These are phyloP conservation scores for Labroides dimidiatus DNA, from an alignment of 2,797 vertebrate species.

Conservation along the genomic window DNA sequence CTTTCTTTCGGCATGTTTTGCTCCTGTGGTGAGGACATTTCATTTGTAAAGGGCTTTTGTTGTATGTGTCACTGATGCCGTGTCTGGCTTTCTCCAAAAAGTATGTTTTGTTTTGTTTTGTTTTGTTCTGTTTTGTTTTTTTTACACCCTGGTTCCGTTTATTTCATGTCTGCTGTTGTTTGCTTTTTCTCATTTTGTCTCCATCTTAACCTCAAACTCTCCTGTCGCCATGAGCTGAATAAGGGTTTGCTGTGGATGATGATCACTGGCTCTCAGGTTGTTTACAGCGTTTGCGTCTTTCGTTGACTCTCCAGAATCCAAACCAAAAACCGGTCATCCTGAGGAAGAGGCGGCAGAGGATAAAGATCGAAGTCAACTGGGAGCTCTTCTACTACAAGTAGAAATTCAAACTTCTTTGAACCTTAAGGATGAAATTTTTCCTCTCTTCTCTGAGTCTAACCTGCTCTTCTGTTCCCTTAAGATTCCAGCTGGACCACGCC, in stretches of 20 bases:
- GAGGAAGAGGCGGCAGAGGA: conserved; percentile 96
- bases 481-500: conserved; percentile 96
- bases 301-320: conserved; percentile 86
- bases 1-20: conserved; percentile 3
- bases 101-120: conserved; percentile 20
- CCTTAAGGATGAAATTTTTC: neutral
- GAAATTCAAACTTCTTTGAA: neutral
- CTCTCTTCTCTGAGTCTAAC: neutral
- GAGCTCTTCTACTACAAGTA: conserved; percentile 97
- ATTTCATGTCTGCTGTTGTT: conserved; percentile 4
- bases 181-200: conserved; percentile 21
- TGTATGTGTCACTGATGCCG: conserved; percentile 16
- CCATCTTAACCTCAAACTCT: conserved; percentile 26
- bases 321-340: conserved; percentile 98
- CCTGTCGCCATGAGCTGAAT: conserved; percentile 1
- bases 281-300: conserved; percentile 4
- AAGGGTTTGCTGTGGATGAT: neutral
- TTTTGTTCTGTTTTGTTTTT: conserved; percentile 20
- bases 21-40: neutral
- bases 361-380: conserved; percentile 99
- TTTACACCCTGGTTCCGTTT: conserved; percentile 3
- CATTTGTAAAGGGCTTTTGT: neutral
- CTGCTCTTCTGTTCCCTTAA: conserved; percentile 51
- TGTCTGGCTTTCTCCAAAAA: conserved; percentile 18
- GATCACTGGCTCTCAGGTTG: neutral